These are phyloP conservation scores for Epizoanthus ramosus DNA, from an alignment of 92 coral and sea anemone species.

Conservation along the genomic window DNA sequence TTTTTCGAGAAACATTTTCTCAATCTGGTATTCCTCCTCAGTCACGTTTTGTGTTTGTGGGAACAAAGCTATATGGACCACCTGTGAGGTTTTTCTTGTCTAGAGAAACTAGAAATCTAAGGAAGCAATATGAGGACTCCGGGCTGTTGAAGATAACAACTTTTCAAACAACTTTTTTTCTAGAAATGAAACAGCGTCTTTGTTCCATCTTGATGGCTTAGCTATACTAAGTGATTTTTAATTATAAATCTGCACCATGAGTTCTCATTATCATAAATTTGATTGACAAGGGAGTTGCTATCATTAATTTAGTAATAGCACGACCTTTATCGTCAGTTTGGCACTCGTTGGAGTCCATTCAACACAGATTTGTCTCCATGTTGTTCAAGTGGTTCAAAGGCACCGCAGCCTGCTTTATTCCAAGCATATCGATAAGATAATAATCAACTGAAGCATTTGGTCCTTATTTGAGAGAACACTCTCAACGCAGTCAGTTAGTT, in stretches of 20 bases:
- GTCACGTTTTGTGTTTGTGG: not conserved
- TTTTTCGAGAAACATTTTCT: not conserved
- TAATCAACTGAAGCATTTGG: not conserved
- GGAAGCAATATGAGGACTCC: not conserved
- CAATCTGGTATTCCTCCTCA: not conserved
- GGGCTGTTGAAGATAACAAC: not conserved
- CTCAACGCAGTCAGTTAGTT: too few relatives aligned
- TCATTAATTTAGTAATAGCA: constrained; percentile 4
- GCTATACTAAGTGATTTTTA: not conserved
- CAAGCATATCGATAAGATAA: not conserved
- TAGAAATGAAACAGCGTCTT: not conserved
- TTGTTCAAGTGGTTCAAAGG: not conserved
- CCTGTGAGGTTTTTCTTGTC: not conserved
- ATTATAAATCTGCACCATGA: not conserved
- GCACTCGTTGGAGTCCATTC: not conserved
- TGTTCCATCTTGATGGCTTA: constrained; percentile 10
- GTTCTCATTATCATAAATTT: not conserved
- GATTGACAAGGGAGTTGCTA: not conserved
- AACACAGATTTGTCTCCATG: not conserved
- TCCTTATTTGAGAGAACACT: too few relatives aligned
- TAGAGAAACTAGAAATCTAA: not conserved
- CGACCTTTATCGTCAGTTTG: constrained; percentile 10
- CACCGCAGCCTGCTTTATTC: not conserved
- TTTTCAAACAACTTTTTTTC: not conserved
- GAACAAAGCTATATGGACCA: not conserved